Conservation (phyloP, 2,888 invertebrate species). For the Parnassius apollo region DNA sequence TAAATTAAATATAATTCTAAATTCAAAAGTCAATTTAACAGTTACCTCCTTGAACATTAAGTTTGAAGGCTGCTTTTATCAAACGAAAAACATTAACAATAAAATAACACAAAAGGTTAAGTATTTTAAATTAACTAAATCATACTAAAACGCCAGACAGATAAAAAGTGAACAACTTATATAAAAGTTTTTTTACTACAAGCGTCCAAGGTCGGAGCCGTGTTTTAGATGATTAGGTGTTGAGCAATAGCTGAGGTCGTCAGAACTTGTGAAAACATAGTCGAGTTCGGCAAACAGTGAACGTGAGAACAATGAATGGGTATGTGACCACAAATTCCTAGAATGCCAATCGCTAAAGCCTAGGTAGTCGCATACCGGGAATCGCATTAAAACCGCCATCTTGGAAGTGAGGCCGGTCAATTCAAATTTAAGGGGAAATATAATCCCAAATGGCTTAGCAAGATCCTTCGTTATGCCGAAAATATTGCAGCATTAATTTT, state of each 20-base stretch:
- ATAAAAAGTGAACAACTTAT: neutral
- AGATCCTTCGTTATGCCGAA: no score
- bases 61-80: no score
- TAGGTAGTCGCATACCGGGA: slow-evolving; percentile 15
- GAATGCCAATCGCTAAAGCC: slow-evolving; percentile 14
- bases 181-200: neutral
- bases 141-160: neutral
- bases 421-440: neutral
- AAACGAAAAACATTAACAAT: no score
- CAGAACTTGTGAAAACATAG: slow-evolving; percentile 4
- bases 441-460: no score
- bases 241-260: slow-evolving; percentile 1
- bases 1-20: no score
- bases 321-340: slow-evolving; percentile 18
- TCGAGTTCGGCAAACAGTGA: slow-evolving; percentile 2
- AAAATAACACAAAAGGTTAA: neutral
- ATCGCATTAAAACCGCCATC: slow-evolving; percentile 1
- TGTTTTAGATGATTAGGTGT: neutral
- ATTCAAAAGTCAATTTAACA: no score
- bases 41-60: no score
- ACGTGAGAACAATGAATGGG: slow-evolving; percentile 19
- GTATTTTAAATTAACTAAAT: neutral
- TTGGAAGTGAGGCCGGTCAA: slow-evolving; percentile 2
- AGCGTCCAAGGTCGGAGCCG: slow-evolving; percentile 13
- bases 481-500: no score